phyloP scores from a whole-genome alignment of 2,113 vertebrate genomes.

The Eonycteris spelaea region DNA sequence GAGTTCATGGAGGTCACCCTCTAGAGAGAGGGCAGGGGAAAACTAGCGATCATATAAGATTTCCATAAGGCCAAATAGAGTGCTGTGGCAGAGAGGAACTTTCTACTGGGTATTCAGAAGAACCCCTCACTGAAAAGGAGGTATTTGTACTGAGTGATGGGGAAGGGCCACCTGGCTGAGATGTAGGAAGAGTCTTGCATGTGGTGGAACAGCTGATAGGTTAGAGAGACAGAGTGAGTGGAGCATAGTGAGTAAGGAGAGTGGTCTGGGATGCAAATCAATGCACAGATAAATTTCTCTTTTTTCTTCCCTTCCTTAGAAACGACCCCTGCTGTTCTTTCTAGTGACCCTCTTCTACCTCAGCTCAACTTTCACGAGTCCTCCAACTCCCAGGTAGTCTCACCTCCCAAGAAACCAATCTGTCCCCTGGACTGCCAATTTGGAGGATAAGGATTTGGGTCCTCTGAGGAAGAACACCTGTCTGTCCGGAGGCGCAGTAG shows the following conservation, averaged over 20 bases:
- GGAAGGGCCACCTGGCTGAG: fast-evolving
- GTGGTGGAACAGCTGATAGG: not conserved
- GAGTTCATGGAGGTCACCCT: fast-evolving
- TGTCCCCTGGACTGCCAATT: not conserved
- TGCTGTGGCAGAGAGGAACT: not conserved
- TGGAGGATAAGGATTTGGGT: not conserved
- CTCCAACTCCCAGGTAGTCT: not conserved
- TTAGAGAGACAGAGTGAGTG: not conserved
- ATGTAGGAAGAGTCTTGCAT: fast-evolving
- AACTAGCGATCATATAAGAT: not conserved
- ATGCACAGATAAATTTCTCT: not conserved
- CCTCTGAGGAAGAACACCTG: not conserved
- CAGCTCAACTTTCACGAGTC: fast-evolving
- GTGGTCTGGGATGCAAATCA: fast-evolving
- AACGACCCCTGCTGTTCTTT: conserved; percentile 55
- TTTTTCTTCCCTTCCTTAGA: not conserved
- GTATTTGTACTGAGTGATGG: fast-evolving
- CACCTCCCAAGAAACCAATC: not conserved
- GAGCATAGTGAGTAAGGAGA: fast-evolving
- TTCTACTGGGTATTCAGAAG: fast-evolving
- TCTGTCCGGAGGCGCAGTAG: not conserved
- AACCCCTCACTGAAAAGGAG: not conserved
- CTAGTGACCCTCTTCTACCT: not conserved
- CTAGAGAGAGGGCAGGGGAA: not conserved
- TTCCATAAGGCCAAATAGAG: not conserved